Percentiles rank a stretch among this genome's conserved stretches.
Conservation (phyloP, 2,797 vertebrate species). For the Sebastes trivittatus region DNA sequence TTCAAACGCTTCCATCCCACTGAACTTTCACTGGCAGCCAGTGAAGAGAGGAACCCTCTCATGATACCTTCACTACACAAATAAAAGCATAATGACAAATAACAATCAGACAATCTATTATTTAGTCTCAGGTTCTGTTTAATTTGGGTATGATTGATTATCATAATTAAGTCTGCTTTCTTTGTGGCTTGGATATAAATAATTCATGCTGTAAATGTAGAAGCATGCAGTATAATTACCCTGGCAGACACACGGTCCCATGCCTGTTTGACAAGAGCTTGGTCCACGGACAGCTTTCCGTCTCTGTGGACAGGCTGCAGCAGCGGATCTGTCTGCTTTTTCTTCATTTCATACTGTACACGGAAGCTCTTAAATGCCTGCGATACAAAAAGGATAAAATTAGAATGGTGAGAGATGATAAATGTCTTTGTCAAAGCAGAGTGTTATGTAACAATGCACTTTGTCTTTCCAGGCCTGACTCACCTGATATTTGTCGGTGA, state of each 20-base stretch:
- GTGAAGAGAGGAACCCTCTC: conserved; percentile 32
- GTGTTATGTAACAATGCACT: not conserved
- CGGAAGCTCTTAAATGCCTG: conserved; percentile 93
- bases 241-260: conserved; percentile 93
- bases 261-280: conserved; percentile 94
- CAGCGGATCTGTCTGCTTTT: conserved; percentile 89
- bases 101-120: not conserved
- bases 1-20: conserved; percentile 42
- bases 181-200: conserved; percentile 15
- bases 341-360: conserved; percentile 94
- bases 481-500: conserved; percentile 95
- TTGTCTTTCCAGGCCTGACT: conserved; percentile 8
- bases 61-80: conserved; percentile 6
- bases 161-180: not conserved
- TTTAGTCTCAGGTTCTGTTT: conserved; percentile 6
- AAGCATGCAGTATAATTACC: conserved; percentile 75
- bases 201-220: conserved; percentile 17
- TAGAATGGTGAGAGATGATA: not conserved
- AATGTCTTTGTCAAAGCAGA: not conserved
- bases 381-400: not conserved
- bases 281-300: conserved; percentile 94
- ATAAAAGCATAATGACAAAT: not conserved
- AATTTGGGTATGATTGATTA: conserved; percentile 9
- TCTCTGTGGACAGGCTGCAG: conserved; percentile 90
- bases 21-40: conserved; percentile 55